Evolutionary conservation across 2,888 invertebrate species (phyloP), one percentile per base, ranked within the genome.

Genomic region (Tinea pellionella): DNA sequence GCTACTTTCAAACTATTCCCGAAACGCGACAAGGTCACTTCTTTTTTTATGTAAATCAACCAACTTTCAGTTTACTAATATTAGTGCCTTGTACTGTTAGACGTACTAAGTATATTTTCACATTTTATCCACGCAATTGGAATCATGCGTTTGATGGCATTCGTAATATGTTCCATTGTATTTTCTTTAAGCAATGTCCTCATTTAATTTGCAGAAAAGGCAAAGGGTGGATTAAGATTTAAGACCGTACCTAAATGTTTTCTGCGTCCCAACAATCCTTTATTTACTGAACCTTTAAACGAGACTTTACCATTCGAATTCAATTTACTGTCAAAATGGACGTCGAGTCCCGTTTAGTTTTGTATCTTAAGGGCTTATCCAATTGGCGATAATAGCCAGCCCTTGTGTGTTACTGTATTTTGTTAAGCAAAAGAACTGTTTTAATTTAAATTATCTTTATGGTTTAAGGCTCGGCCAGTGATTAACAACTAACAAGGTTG

Each of bases 281-380:
- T 77, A 77, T 81, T 82, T 81, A 77, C 77, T 67, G 70, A 72
- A 71, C 72, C 68, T 71, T 72, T 69, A 72, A 76, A 71, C 73
- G 75, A 70, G 73, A 75, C 74, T 75, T 72, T 65, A 72, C 78
- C 69, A 77, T 83, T 80, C 72, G 73, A 74, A 83, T 86, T 86
- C 82, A 83, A 85, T 86, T 84, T 79, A 74, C 77, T 75, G 75
- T 75, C 75, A 75, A 78, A 80, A 77, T 76, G 78, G 77, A 74
- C 75, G 73, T 73, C 73, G 72, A 71, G 77, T 70, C 70, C 74
- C 78, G 77, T 79, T 80, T 77, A 71, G 70, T 69, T 29, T 62
- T 61, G 63, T 63, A 62, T 60, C 61, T 69, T 69, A 71, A 53
- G 24, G 2, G 9, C 15, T 47, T 9, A 47, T 47, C 15, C 47